These are phyloP conservation scores for Ahaetulla prasina DNA, from an alignment of 2,113 vertebrate genomes.

Conservation along the genomic window DNA sequence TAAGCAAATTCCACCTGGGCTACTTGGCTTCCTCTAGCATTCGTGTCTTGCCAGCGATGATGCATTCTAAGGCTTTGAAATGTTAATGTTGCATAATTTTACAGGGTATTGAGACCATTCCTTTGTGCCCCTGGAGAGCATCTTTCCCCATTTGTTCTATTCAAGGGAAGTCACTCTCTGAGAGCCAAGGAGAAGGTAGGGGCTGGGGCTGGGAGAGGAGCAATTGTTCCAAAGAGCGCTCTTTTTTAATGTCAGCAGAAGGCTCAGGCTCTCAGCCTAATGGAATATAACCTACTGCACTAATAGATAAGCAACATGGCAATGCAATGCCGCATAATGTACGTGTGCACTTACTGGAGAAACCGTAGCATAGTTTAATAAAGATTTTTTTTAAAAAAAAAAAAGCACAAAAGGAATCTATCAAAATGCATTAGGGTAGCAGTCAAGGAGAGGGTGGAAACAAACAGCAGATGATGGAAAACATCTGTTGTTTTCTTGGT, in stretches of 20 bases:
- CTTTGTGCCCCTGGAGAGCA: neutral
- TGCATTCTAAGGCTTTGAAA: conserved; percentile 7
- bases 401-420: neutral
- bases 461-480: conserved; percentile 8
- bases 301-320: neutral
- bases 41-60: neutral
- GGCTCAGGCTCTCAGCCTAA: neutral
- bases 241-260: conserved; percentile 5
- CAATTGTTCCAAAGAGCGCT: neutral
- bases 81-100: conserved; percentile 4
- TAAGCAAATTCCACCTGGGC: neutral
- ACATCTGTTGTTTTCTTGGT: conserved; percentile 11
- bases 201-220: neutral
- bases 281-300: neutral
- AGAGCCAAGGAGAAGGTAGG: neutral
- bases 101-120: neutral
- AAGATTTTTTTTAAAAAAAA: neutral
- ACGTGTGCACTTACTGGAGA: neutral
- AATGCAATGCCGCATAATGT: neutral
- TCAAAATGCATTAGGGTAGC: neutral
- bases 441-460: neutral
- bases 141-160: neutral
- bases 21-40: neutral
- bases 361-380: neutral
- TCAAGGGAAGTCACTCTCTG: neutral